A percentile compares a stretch with the other conserved stretches of the same genome.
Evolutionary conservation across 2,888 invertebrate species (phyloP).

Genomic region (Nymphalis polychloros): DNA sequence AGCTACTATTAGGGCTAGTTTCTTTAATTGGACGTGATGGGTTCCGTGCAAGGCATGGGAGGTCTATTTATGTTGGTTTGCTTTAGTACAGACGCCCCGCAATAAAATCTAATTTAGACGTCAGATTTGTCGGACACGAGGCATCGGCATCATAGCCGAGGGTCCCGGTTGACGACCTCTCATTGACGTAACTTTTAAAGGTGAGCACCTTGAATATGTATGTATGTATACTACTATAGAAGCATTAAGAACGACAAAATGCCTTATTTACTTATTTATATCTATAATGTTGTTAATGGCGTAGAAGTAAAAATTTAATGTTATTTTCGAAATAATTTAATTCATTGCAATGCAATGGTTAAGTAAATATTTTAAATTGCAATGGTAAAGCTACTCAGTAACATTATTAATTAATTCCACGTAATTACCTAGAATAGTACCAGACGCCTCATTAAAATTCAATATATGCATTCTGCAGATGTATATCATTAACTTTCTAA

Average conservation of each 20-base stretch:
- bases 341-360: no score
- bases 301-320: no score
- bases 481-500: slow-evolving; percentile 17
- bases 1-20: slow-evolving; percentile 43
- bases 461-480: slow-evolving; percentile 10
- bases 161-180: slow-evolving; percentile 76
- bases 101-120: slow-evolving; percentile 82
- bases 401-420: no score
- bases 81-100: slow-evolving; percentile 69
- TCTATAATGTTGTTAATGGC: no score
- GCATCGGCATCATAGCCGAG: slow-evolving; percentile 55
- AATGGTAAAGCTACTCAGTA: no score
- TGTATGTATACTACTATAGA: no score
- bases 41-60: slow-evolving; percentile 36
- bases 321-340: no score
- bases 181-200: slow-evolving; percentile 23
- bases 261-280: no score
- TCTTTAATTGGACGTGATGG: slow-evolving; percentile 30
- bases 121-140: slow-evolving; percentile 76
- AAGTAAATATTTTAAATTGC: no score
- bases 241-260: no score
- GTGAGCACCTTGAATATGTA: neutral
- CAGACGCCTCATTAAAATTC: neutral
- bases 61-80: slow-evolving; percentile 48
- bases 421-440: neutral